Evolutionary conservation across 64 coral and sea anemone genomes (phyloP), one percentile per base, ranked within the genome.

Genomic region (Cladopsammia gracilis): DNA sequence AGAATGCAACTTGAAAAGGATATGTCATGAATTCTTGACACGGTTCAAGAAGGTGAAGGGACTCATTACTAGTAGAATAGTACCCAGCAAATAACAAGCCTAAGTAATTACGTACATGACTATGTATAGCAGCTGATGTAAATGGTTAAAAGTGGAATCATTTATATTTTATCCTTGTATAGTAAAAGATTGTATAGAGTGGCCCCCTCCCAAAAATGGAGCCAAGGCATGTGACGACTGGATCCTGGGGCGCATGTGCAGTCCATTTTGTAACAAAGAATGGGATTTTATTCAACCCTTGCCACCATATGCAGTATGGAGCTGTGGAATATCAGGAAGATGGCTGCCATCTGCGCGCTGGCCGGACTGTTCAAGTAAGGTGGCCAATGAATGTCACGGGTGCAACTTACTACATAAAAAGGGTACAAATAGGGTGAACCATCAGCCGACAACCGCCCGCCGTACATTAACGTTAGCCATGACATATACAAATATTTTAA

Each of bases 351-450:
- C 25, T 16, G 46, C 14, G 47, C 70, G 53, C 8, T 44, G 57
- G 1, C 86, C 86, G 14, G 86, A 88, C 54, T 88, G 86, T 61
- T 61, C 86, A 60, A 62, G 86, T 88, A 61, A 75, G 70, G 25
- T 62, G 24, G 52, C 11, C 11, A 64, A 68, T 71, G 54, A 12
- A 68, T 0, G 6, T 8, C 52, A 53, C 45, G 9, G 20, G 10
- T 1, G 5, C 34, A 34, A 34, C 34, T 34, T 2, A 34, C 34
- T 34, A 34, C 34, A 1, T 34, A 34, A 0, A 34, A 34, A 34
- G 34, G 34, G 34, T 34, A 34, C 34, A 34, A 34, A 34, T 34
- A 34, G 34, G 34, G 34, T 34, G 34, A 1, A 34, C 34, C 34
- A 34, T 34, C 34, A 34, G 34, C 34, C 34, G 34, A 34, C 34